Conservation (phyloP, 2,888 invertebrate species). For the Pardosa pseudoannulata region DNA sequence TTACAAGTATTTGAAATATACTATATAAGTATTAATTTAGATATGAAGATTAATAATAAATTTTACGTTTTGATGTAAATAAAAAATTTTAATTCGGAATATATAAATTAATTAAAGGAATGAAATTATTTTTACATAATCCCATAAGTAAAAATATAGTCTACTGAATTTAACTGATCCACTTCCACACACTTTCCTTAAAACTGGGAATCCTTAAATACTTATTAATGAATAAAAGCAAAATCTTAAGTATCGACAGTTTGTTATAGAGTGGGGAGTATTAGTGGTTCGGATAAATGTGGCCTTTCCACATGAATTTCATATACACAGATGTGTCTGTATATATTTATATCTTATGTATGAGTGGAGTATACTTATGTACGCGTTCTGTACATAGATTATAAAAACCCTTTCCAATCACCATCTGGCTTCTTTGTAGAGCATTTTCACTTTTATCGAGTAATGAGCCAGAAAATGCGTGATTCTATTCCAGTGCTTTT, state of each 20-base stretch:
- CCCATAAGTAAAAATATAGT: no score
- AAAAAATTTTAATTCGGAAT: no score
- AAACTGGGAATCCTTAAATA: neutral
- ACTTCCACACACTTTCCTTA: neutral
- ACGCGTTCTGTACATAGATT: conserved; percentile 56
- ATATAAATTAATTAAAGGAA: no score
- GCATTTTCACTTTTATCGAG: conserved; percentile 87
- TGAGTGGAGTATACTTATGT: conserved; percentile 41
- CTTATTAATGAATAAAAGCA: neutral
- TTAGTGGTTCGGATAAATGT: conserved; percentile 26
- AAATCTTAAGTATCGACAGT: neutral
- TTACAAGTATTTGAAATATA: no score
- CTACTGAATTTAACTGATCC: no score
- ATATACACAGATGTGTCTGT: conserved; percentile 53
- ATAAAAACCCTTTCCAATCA: conserved; percentile 84
- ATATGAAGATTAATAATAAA: no score
- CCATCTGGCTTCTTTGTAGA: conserved; percentile 96
- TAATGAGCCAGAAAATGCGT: conserved; percentile 58
- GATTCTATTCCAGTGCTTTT: conserved; percentile 46
- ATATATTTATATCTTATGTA: conserved; percentile 66
- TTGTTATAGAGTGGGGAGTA: neutral
- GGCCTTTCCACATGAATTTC: conserved; percentile 50
- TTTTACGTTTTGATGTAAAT: no score
- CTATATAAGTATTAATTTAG: no score
- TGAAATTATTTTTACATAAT: no score